Base-by-base conservation (phyloP, 2,797 vertebrate species). In the Antennarius maculatus region DNA sequence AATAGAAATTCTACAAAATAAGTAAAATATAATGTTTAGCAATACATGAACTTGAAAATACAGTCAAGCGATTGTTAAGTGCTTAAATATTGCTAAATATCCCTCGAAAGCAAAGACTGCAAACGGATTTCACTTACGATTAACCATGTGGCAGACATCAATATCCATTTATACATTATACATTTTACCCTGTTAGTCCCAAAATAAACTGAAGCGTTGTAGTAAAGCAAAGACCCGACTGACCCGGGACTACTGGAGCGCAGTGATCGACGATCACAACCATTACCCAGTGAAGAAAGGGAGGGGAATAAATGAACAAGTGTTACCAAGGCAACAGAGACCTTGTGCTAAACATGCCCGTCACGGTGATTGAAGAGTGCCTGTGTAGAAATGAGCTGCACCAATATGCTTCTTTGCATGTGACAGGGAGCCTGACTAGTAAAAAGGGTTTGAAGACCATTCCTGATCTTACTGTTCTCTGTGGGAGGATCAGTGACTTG, bases 281-380 rank as follows among this genome's bases (percentile, higher is more conserved):
- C 54, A 31, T 39, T 77, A 52, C 74, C 69, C 60, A 57, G n/a
- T 28, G 60, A 54, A 45, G 61, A 50, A 43, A 5, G 15, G 15
- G 9, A 28, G 17, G 29, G 61, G 16, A 15, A 46, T 23, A 39
- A 47, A 9, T 12, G 41, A 52, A 61, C 53, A 71, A 13, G 34
- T 29, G 84, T 88, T 84, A 66, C 85, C 79, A 62, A 34, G 84
- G 86, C 76, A 85, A 88, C 86, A 15, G 54, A 66, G 55, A 76
- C 54, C 77, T 52, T 61, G 76, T 61, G 74, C 82, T 85, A 84
- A 87, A 86, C 72, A 81, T 83, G 77, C 76, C 74, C 5, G 37
- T 89, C 79, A 79, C 55, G n/a, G 77, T 76, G 81, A 84, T 74
- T 81, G 71, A 86, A 69, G 54, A 70, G 75, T 68, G 66, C 69